Percentiles rank a stretch among this genome's conserved stretches.
These are phyloP conservation scores for Cylas formicarius DNA, from an alignment of 1,140 invertebrate species.

Conservation along the genomic window DNA sequence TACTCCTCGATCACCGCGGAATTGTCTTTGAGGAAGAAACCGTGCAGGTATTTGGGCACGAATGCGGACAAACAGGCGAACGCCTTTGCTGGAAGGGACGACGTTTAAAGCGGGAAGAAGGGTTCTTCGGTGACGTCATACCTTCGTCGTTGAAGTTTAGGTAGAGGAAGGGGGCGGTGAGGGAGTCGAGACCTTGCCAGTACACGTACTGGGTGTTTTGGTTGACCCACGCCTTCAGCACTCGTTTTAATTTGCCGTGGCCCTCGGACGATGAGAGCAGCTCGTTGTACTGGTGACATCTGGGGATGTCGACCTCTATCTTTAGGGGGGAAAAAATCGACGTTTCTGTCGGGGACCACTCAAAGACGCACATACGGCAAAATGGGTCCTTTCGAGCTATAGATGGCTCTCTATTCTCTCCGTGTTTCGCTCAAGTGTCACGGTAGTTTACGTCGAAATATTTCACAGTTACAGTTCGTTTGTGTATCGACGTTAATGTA, in stretches of 20 bases:
- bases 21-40: conserved; percentile 99
- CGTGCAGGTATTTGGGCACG: conserved; percentile 93
- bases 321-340: no score
- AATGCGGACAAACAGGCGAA: conserved; percentile 91
- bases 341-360: no score
- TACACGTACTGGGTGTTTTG: conserved; percentile 95
- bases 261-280: conserved; percentile 87
- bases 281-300: conserved; percentile 98
- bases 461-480: no score
- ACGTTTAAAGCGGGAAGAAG: conserved; percentile 2
- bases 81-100: conserved; percentile 67
- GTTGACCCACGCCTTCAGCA: conserved; percentile 95
- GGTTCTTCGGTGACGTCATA: conserved; percentile 38
- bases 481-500: no score
- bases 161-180: conserved; percentile 94
- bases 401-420: no score
- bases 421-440: no score
- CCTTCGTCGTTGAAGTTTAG: conserved; percentile 97
- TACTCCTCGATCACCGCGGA: conserved; percentile 96
- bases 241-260: conserved; percentile 83
- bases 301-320: conserved; percentile 98
- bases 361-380: no score
- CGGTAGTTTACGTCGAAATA: no score
- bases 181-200: conserved; percentile 98
- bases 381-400: no score